Evolutionary conservation across 2,113 vertebrate species (phyloP).

Genomic region (Thamnaconus septentrionalis): DNA sequence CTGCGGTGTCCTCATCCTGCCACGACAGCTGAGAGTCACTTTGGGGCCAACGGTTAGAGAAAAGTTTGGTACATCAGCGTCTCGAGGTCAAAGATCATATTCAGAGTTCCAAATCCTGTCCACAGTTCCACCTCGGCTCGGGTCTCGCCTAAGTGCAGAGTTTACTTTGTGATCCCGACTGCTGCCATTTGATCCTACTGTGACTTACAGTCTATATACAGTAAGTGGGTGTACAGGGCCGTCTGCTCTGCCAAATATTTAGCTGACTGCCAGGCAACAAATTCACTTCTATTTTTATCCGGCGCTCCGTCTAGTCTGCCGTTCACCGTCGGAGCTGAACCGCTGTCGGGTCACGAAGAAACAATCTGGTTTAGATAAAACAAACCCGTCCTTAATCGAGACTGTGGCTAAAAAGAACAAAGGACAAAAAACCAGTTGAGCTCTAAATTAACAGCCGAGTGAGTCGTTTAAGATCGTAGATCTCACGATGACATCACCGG

Average conservation of each 20-base stretch:
- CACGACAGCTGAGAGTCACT: slow-evolving; percentile 1
- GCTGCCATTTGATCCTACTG: slow-evolving; percentile 21
- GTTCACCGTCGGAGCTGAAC: slow-evolving; percentile 25
- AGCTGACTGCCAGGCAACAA: slow-evolving; percentile 57
- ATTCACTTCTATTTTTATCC: slow-evolving; percentile 53
- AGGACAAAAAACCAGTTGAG: slow-evolving; percentile 10
- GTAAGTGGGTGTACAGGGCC: slow-evolving; percentile 25
- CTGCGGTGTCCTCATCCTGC: neutral
- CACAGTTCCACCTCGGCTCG: neutral
- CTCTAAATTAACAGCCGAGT: neutral
- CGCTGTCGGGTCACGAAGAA: slow-evolving; percentile 12
- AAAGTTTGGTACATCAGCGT: neutral
- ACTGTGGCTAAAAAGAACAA: neutral
- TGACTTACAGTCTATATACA: slow-evolving; percentile 19
- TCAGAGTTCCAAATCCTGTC: slow-evolving; percentile 9
- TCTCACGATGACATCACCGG: slow-evolving; percentile 13
- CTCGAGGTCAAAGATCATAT: no score
- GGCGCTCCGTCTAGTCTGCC: neutral
- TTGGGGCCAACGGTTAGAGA: slow-evolving; percentile 10
- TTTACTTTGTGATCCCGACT: neutral
- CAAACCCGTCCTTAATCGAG: slow-evolving; percentile 11
- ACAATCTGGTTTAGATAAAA: slow-evolving; percentile 16
- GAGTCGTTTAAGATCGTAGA: slow-evolving; percentile 9
- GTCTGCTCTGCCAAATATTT: slow-evolving; percentile 61
- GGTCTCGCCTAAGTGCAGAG: neutral